These are phyloP conservation scores for Microctenopoma steveboyesi DNA, from an alignment of 2,797 vertebrate species.

Conservation along the genomic window DNA sequence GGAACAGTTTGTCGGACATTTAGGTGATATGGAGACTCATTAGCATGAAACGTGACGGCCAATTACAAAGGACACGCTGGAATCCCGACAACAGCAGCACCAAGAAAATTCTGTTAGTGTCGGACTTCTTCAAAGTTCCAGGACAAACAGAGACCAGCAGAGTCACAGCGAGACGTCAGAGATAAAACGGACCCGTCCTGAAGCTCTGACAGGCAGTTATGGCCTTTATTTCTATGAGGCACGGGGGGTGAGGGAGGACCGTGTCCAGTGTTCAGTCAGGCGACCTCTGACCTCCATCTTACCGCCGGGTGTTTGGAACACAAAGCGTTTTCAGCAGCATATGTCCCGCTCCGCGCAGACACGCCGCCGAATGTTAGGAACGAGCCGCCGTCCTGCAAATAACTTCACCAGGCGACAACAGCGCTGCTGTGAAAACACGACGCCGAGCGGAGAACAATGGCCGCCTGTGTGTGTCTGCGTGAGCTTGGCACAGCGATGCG, in stretches of 20 bases:
- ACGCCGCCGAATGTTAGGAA: background rate
- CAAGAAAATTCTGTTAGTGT: too few relatives aligned
- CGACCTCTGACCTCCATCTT: background rate
- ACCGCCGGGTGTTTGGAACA: background rate
- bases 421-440: slow-evolving; percentile 28
- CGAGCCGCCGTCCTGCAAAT: slow-evolving; percentile 13
- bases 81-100: slow-evolving; percentile 6
- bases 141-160: too few relatives aligned
- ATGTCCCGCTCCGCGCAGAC: slow-evolving; percentile 17
- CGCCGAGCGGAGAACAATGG: slow-evolving; percentile 36
- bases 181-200: too few relatives aligned
- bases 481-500: slow-evolving; percentile 44
- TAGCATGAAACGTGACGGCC: slow-evolving; percentile 57
- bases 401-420: slow-evolving; percentile 29
- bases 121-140: too few relatives aligned
- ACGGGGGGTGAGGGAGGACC: too few relatives aligned
- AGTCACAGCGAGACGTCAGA: too few relatives aligned
- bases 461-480: slow-evolving; percentile 27
- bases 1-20: slow-evolving; percentile 77
- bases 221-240: too few relatives aligned
- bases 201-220: too few relatives aligned
- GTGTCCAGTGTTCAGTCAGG: too few relatives aligned
- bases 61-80: slow-evolving; percentile 45
- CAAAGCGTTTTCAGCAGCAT: slow-evolving; percentile 23
- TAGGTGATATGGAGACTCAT: slow-evolving; percentile 74